Percentiles rank a stretch among this genome's conserved stretches.
phyloP scores from a whole-genome alignment of 2,113 vertebrate species.

The Cheilinus undulatus region DNA sequence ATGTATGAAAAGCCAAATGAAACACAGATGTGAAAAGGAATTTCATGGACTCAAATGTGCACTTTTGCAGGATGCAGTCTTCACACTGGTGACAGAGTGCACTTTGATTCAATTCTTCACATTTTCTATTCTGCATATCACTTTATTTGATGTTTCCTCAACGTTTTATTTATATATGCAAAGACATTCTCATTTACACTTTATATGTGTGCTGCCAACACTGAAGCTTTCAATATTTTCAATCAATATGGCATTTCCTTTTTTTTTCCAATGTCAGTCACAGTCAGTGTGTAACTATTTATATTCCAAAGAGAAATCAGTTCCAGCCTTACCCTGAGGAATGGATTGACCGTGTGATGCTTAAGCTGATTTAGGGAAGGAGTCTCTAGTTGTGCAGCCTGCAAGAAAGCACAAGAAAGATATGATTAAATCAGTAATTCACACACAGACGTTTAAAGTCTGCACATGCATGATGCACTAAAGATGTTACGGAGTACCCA shows the following conservation, averaged over 20 bases:
- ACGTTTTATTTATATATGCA: slow-evolving; percentile 37
- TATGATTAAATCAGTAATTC: neutral
- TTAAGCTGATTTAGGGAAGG: neutral
- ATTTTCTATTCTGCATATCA: slow-evolving; percentile 21
- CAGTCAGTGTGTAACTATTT: neutral
- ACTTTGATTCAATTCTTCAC: slow-evolving; percentile 3
- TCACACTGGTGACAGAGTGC: neutral
- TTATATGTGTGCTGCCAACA: slow-evolving; percentile 23
- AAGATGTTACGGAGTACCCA: neutral
- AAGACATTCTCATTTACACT: slow-evolving; percentile 26
- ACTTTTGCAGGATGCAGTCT: neutral
- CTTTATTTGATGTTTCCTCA: slow-evolving; percentile 33
- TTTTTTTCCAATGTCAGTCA: neutral
- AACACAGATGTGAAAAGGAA: neutral
- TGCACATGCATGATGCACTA: neutral
- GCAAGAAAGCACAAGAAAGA: neutral
- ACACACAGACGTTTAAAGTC: neutral
- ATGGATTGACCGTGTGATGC: neutral
- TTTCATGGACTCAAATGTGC: neutral
- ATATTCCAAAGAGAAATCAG: neutral
- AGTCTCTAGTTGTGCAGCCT: neutral
- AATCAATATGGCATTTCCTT: neutral
- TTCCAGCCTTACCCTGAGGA: neutral
- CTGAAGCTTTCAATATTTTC: slow-evolving; percentile 20
- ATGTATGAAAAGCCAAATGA: neutral